Evolutionary conservation across 2,113 vertebrate species (phyloP), one percentile per base, ranked within the genome.

Genomic region (Chloebia gouldiae): DNA sequence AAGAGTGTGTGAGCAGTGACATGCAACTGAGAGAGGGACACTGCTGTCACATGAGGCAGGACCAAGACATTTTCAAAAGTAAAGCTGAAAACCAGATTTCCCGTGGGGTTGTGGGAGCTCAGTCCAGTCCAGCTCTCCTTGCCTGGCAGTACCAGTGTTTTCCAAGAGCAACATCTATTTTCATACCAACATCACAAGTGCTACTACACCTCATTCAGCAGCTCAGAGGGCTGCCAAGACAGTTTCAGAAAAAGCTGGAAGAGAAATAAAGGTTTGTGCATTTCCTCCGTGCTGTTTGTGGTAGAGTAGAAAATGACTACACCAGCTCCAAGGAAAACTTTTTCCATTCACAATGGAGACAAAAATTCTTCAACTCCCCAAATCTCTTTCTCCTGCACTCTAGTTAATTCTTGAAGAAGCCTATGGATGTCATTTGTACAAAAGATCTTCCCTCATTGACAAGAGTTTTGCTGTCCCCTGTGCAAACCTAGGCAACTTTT

Each of bases 1-100:
- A 79, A n/a, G 24, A 81, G 15, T 0, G 0, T 8, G 40, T 7
- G 72, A 56, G 73, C 54, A 90, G 11, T 1, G 22, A n/a, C 1
- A 7, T 6, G 23, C 11, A 33, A 61, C 12, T 10, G 27, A 63
- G 37, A n/a, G 24, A 35, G 9, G 15, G n/a, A 17, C 28, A 3
- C 4, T 40, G 54, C 45, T 40, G 47, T 21, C 51, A 57, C 2
- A 11, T 3, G 7, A 61, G 31, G 51, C 56, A 68, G 19, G 33
- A 63, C n/a, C 14, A 39, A 78, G 22, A 44, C 1, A n/a, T 42
- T 65, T 53, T 30, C 39, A 75, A 20, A 35, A 66, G 23, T 10
- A 31, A 54, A 63, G 39, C 25, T 47, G 33, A 79, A 81, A 91
- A 27, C 2, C 60, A 57, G 13, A 33, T 71, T 94, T 85, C 25